These are phyloP conservation scores for Enteromius argenteus DNA, from an alignment of 2,797 vertebrate species.

Conservation along the genomic window DNA sequence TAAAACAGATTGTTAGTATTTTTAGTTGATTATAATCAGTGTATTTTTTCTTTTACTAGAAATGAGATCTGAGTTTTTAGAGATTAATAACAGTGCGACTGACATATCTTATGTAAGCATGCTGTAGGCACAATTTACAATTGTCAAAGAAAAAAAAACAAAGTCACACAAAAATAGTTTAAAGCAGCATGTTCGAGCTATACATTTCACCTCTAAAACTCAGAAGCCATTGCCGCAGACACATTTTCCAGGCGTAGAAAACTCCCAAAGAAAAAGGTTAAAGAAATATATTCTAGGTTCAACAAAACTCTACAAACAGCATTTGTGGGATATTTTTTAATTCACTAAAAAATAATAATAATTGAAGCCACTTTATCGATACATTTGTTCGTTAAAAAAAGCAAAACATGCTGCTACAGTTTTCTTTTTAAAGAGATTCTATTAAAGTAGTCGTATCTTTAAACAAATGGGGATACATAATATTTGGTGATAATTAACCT, in stretches of 20 bases:
- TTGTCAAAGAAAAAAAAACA: background rate
- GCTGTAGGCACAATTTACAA: background rate
- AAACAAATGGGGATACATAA: background rate
- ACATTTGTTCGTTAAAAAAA: background rate
- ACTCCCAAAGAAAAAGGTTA: background rate
- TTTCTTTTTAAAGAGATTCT: too few relatives aligned
- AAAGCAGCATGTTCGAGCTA: background rate
- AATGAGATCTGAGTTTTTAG: background rate
- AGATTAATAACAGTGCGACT: background rate
- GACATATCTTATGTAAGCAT: too few relatives aligned
- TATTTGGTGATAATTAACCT: background rate
- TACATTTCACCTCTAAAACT: background rate
- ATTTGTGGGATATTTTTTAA: background rate
- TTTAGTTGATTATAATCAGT: background rate
- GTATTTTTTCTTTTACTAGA: background rate
- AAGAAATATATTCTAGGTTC: background rate
- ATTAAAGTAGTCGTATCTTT: background rate
- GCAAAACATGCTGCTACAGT: background rate
- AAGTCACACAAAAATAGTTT: background rate
- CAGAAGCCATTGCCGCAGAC: background rate
- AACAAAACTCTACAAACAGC: background rate
- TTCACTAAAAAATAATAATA: background rate
- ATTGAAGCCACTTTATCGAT: background rate
- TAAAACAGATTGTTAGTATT: conserved; percentile 19
- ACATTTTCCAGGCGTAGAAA: background rate